A percentile compares a stretch with the other conserved stretches of the same genome.
phyloP scores from a whole-genome alignment of 2,797 vertebrate species.

The Lacerta agilis region DNA sequence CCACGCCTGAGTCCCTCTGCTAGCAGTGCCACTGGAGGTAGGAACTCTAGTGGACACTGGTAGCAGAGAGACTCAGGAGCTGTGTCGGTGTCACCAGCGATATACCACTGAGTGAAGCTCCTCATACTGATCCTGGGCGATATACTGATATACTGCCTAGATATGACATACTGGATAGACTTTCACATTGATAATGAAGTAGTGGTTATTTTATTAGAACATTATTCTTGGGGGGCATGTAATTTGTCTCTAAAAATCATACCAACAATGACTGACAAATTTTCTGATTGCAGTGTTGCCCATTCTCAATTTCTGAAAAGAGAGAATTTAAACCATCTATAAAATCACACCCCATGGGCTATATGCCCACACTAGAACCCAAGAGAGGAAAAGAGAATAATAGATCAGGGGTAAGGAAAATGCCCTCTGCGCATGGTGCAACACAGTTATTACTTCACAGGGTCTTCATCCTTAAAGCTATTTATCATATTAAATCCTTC shows the following conservation, averaged over 20 bases:
- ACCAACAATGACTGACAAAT: rapidly evolving
- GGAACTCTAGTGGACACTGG: no score
- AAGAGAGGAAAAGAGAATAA: not conserved
- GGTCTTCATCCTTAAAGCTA: no score
- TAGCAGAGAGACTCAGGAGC: no score
- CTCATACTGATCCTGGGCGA: no score
- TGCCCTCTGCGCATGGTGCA: not conserved
- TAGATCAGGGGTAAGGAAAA: not conserved
- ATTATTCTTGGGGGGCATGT: not conserved
- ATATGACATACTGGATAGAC: not conserved
- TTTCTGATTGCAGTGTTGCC: not conserved
- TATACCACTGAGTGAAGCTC: no score
- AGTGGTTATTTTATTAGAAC: not conserved
- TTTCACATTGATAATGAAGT: not conserved
- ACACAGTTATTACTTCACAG: not conserved
- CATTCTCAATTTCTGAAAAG: not conserved
- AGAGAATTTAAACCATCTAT: not conserved
- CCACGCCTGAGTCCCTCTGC: no score
- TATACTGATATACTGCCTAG: no score
- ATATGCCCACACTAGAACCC: not conserved
- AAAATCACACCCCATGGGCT: not conserved
- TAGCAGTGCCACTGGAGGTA: no score
- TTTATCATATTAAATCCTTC: not conserved
- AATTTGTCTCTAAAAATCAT: not conserved
- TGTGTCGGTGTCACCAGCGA: no score